These are phyloP conservation scores for Harpagus bidentatus DNA, from an alignment of 2,113 vertebrate genomes.

Conservation along the genomic window DNA sequence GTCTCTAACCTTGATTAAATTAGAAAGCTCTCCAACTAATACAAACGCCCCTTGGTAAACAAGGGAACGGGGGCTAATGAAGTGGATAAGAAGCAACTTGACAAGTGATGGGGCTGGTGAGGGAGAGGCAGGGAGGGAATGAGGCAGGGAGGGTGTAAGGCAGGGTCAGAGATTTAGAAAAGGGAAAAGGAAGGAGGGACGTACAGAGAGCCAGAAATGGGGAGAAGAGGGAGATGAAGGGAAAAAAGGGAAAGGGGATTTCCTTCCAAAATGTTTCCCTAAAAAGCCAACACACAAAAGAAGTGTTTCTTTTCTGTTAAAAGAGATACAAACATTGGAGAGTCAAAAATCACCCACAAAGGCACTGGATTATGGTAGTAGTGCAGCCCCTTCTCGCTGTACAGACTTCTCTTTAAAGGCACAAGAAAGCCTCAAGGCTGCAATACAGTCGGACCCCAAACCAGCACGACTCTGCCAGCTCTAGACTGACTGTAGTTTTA, in stretches of 20 bases:
- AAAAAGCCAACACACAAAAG: neutral
- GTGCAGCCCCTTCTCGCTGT: neutral
- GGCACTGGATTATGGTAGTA: neutral
- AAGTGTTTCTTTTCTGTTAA: neutral
- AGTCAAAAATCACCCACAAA: neutral
- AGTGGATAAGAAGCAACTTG: neutral
- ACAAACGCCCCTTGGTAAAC: constrained; percentile 48
- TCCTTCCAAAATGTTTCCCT: neutral
- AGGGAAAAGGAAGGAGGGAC: neutral
- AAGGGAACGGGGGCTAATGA: neutral
- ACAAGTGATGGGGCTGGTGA: neutral
- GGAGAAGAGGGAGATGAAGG: neutral
- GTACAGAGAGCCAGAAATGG: neutral
- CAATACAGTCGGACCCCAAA: fast-evolving
- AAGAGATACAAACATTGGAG: neutral
- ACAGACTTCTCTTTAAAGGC: fast-evolving
- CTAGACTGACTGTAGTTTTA: fast-evolving
- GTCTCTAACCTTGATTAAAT: constrained; percentile 80
- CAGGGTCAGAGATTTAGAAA: neutral
- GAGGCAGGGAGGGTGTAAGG: neutral
- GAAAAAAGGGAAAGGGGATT: neutral
- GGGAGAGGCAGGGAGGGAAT: neutral
- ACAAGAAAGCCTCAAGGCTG: neutral
- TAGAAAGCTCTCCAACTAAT: constrained; percentile 67
- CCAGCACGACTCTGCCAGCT: neutral